These are phyloP conservation scores for Xenopus laevis DNA, from an alignment of 2,113 vertebrate genomes.

Conservation along the genomic window DNA sequence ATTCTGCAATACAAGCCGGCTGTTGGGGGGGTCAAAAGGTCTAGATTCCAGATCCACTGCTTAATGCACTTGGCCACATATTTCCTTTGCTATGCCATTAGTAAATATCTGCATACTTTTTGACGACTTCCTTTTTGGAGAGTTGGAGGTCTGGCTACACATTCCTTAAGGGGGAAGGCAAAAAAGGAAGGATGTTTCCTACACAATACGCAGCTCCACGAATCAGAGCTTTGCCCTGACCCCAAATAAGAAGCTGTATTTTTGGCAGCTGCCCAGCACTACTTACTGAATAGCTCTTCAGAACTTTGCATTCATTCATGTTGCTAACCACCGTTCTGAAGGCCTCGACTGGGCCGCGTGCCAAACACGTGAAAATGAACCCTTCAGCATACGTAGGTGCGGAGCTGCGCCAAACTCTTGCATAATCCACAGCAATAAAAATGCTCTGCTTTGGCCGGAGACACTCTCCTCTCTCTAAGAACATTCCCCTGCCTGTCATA, in stretches of 20 bases:
- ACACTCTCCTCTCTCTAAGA: constrained; percentile 61
- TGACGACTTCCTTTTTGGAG: constrained; percentile 68
- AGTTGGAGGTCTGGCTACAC: constrained; percentile 63
- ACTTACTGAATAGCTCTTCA: constrained; percentile 70
- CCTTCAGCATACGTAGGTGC: constrained; percentile 70
- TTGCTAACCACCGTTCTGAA: constrained; percentile 76
- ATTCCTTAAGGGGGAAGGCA: constrained; percentile 5
- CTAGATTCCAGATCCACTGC: constrained; percentile 56
- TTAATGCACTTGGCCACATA: constrained; percentile 56
- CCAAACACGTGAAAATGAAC: constrained; percentile 78
- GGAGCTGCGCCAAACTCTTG: constrained; percentile 69
- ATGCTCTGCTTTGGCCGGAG: constrained; percentile 46
- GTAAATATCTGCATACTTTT: constrained; percentile 63
- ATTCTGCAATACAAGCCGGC: constrained; percentile 60
- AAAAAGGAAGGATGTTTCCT: constrained; percentile 68
- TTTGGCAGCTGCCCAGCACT: constrained; percentile 71
- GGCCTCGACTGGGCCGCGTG: constrained; percentile 71
- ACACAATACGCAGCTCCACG: constrained; percentile 66
- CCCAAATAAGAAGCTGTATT: constrained; percentile 71
- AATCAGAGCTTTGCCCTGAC: constrained; percentile 71
- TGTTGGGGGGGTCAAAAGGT: constrained; percentile 61
- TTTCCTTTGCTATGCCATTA: constrained; percentile 61
- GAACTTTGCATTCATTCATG: constrained; percentile 77
- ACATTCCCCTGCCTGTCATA: constrained; percentile 50
- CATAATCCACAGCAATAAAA: constrained; percentile 75